Conservation (phyloP, 30 jellyfish, hydroid and myxozoan species). For the Rhopilema esculentum region DNA sequence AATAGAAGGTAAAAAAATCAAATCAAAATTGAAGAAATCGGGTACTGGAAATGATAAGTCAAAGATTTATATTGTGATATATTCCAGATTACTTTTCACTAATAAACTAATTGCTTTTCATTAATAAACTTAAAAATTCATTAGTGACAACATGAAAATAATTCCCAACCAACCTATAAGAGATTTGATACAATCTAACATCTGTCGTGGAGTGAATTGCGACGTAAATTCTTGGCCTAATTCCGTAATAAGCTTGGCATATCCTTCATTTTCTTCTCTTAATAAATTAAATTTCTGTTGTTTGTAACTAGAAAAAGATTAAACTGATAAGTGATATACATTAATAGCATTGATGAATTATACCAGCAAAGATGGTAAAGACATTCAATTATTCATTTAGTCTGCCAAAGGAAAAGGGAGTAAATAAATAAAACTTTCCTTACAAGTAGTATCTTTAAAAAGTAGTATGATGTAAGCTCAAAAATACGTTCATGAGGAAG, state of each 20-base stretch:
- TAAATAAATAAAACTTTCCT: too few species aligned
- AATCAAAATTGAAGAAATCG: too few species aligned
- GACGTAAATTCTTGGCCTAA: conserved; percentile 77
- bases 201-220: conserved; percentile 35
- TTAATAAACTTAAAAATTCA: too few species aligned
- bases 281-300: conserved; percentile 92
- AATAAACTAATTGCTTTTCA: too few species aligned
- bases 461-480: too few species aligned
- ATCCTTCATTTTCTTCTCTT: conserved; percentile 99
- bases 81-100: too few species aligned
- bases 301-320: conserved; percentile 76
- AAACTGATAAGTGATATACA: background rate
- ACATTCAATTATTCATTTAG: background rate
- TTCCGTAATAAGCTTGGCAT: conserved; percentile 94
- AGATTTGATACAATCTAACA: conserved; percentile 78
- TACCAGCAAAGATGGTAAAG: background rate
- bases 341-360: background rate
- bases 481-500: too few species aligned
- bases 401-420: too few species aligned
- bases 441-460: too few species aligned
- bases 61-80: too few species aligned
- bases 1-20: too few species aligned
- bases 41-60: too few species aligned
- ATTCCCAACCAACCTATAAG: conserved; percentile 69
- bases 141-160: background rate